These are phyloP conservation scores for Drosophila obscura DNA, from an alignment of 1,140 invertebrate genomes.

Conservation along the genomic window DNA sequence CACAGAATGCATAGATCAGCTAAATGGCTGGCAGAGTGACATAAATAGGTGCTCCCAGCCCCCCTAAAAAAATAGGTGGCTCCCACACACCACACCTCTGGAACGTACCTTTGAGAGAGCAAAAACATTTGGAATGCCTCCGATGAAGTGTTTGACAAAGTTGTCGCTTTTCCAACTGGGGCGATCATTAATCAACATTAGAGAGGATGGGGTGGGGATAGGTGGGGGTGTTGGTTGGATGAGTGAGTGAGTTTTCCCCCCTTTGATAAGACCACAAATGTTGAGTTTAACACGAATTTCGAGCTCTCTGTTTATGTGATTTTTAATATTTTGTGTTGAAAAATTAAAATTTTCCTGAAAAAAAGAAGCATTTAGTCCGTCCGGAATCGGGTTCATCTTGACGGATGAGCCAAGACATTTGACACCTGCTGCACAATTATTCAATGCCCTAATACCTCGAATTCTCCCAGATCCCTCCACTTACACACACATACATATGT, in stretches of 20 bases:
- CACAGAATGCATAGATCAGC: slow-evolving; percentile 67
- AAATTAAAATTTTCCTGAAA: slow-evolving; percentile 65
- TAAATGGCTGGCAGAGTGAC: slow-evolving; percentile 64
- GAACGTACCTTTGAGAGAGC: slow-evolving; percentile 1
- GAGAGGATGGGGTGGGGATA: background rate
- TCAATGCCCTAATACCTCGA: slow-evolving; percentile 72
- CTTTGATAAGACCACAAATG: slow-evolving; percentile 74
- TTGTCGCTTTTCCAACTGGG: slow-evolving; percentile 59
- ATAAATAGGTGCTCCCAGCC: slow-evolving; percentile 48
- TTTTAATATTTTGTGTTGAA: slow-evolving; percentile 70
- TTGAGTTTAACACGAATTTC: slow-evolving; percentile 66
- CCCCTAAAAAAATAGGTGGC: slow-evolving; percentile 23
- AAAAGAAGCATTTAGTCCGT: too few species aligned
- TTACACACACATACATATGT: background rate
- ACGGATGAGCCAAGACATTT: slow-evolving; percentile 64
- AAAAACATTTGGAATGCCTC: slow-evolving; percentile 62
- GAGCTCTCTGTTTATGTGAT: too few species aligned
- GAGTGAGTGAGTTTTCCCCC: slow-evolving; percentile 19
- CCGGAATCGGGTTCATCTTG: slow-evolving; percentile 28
- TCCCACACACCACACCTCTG: slow-evolving; percentile 39
- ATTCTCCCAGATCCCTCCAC: slow-evolving; percentile 15
- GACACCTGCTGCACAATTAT: slow-evolving; percentile 79
- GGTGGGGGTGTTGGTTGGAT: background rate
- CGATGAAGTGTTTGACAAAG: slow-evolving; percentile 81
- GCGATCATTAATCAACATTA: slow-evolving; percentile 62